Evolutionary conservation across 2,113 vertebrate species (phyloP), one percentile per base, ranked within the genome.

Genomic region (Lepisosteus oculatus): DNA sequence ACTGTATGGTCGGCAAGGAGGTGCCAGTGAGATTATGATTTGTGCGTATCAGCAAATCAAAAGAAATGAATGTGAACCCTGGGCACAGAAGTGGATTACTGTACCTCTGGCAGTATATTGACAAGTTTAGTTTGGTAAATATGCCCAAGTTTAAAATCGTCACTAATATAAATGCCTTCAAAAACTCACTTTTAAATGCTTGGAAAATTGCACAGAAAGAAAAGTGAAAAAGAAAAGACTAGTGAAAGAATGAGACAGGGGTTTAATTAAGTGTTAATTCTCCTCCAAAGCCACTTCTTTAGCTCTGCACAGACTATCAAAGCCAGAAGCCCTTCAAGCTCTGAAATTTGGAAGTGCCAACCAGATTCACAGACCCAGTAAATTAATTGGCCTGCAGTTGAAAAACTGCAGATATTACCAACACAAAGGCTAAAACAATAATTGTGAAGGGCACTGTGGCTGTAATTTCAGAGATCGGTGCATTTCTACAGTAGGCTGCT

Each of bases 361-460:
- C 62, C 59, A n/a, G 29, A 43, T 61, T 6, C 7, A 61, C 7
- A 8, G 13, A 63, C 47, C 69, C 61, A 54, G 57, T 71, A 63
- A 71, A 71, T 71, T 57, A 71, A 61, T 17, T 17, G 15, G 44
- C 61, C 11, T 41, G 44, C 69, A 71, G 69, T 61, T 71, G 43
- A 29, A 45, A 71, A 45, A 15, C 59, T 12, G n/a, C 42, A 11
- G 59, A 41, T 29, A 54, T 55, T 44, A 41, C 61, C 56, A 9
- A 29, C 56, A 29, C 29, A 62, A 15, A 51, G 9, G 68, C 43
- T 9, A 9, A 6, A 45, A 57, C n/a, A 42, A 43, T 61, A 57
- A 70, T 70, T 29, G 29, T 29, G 29, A 29, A 29, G 29, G 29
- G 29, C 29, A 29, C 29, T 29, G 29, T 29, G 29, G 29, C 29